Conservation (phyloP, 2,888 invertebrate species). For the Drosophila yooni region DNA sequence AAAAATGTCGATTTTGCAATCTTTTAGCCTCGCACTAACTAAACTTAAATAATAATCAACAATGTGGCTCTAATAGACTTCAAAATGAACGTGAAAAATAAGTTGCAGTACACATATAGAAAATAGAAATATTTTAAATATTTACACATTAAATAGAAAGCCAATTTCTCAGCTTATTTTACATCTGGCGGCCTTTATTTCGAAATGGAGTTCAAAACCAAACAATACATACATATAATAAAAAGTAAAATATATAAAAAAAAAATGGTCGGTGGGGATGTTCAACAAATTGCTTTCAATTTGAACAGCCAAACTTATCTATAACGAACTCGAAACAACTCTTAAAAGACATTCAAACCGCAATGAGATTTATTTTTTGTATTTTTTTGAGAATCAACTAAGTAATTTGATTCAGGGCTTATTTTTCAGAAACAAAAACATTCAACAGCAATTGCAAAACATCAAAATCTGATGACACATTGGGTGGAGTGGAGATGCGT, state of each 20-base stretch:
- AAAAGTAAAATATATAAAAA: conserved; percentile 15
- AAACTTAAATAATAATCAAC: conserved; percentile 85
- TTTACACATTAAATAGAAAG: conserved; percentile 50
- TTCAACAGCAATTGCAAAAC: not conserved
- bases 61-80: conserved; percentile 80
- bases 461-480: not conserved
- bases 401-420: not conserved
- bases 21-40: conserved; percentile 84
- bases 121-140: conserved; percentile 44
- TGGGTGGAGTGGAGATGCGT: not conserved
- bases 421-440: not conserved
- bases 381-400: not conserved
- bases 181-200: conserved; percentile 47
- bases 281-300: conserved; percentile 52
- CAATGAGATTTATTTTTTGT: not conserved
- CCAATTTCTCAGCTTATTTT: conserved; percentile 32
- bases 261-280: conserved; percentile 78
- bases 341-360: not conserved
- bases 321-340: not conserved
- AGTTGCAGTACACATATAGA: conserved; percentile 49
- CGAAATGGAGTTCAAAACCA: conserved; percentile 17
- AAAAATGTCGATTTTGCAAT: conserved; percentile 38
- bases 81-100: conserved; percentile 62
- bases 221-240: conserved; percentile 11
- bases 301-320: conserved; percentile 6